Evolutionary conservation across 1,140 invertebrate genomes (phyloP).

Genomic region (Arctopsyche grandis): DNA sequence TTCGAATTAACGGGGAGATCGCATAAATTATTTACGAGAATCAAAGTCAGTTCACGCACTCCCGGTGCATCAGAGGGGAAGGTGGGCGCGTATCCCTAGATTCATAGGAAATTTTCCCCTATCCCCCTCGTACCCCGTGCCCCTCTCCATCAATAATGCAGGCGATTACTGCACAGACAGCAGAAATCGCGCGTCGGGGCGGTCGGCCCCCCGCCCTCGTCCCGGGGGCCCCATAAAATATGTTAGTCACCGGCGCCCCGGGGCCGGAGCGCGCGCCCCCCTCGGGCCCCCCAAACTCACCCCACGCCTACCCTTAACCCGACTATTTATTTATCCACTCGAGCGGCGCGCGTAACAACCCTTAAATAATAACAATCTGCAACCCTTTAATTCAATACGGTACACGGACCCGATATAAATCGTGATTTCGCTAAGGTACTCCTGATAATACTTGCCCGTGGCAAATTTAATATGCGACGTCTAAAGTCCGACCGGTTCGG

Average conservation of each 20-base stretch:
- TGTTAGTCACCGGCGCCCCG: constrained; percentile 39
- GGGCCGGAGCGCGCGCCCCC: neutral
- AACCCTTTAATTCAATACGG: constrained; percentile 44
- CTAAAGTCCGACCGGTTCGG: too few relatives aligned
- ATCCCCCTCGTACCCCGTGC: neutral
- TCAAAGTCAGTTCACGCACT: too few relatives aligned
- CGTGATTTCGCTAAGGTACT: constrained; percentile 14
- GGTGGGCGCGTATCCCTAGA: too few relatives aligned
- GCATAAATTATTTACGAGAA: too few relatives aligned
- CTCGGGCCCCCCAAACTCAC: neutral
- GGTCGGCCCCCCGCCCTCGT: neutral
- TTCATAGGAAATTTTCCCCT: too few relatives aligned
- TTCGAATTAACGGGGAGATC: too few relatives aligned
- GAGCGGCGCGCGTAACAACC: constrained; percentile 33
- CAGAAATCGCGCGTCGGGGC: constrained; percentile 32
- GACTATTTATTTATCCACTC: constrained; percentile 40
- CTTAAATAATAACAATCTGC: constrained; percentile 43
- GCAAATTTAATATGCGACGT: too few relatives aligned
- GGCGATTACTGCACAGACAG: constrained; percentile 45
- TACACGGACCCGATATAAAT: neutral
- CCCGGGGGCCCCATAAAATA: constrained; percentile 42
- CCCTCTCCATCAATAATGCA: constrained; percentile 39
- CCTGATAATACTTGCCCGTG: too few relatives aligned
- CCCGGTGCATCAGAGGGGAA: too few relatives aligned
- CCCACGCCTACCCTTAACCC: neutral